Evolutionary conservation across 2,888 invertebrate genomes (phyloP), one percentile per base, ranked within the genome.

Genomic region (Epiblema foenella): DNA sequence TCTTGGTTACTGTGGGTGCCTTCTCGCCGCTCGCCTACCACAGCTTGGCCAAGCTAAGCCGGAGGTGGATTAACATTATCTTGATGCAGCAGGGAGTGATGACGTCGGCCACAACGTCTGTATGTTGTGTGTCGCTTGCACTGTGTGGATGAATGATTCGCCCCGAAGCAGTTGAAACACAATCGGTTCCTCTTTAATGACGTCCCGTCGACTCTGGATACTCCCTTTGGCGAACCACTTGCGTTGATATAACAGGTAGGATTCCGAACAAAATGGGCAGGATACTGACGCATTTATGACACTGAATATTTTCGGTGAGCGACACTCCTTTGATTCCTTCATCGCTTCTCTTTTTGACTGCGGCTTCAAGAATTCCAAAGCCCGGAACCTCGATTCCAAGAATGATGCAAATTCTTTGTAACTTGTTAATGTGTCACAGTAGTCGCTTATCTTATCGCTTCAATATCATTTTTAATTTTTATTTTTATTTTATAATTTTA

Each of bases 41-140:
- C 24, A 12, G 15, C 9, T 17, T 18, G 46, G 9, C 46, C 24
- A 17, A 29, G 60, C n/a, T 10, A n/a, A 10, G 4, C 72, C 70
- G 42, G 51, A 54, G 62, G 20, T 58, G 62, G 56, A 42, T 65
- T 49, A 46, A 11, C 68, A 56, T 56, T 72, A n/a, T 29, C 68
- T 54, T 52, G 37, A 73, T 76, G 75, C 49, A 75, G 58, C n/a
- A 76, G 68, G 54, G 74, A 73, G 59, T 76, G 72, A 42, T 74
- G 75, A 18, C 74, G 73, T 59, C 58, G 63, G 57, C 66, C 59
- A 69, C 76, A 76, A 39, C 74, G 64, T 51, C 62, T 68, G 65
- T 73, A 76, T 12, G 66, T 49, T 39, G 64, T 68, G 39, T 63
- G 69, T 46, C 67, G 63, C 56, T 58, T 68, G 65, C 76, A 76